Evolutionary conservation across 30 jellyfish, hydroid and myxozoan species (phyloP).

Genomic region (Aurelia sp.): DNA sequence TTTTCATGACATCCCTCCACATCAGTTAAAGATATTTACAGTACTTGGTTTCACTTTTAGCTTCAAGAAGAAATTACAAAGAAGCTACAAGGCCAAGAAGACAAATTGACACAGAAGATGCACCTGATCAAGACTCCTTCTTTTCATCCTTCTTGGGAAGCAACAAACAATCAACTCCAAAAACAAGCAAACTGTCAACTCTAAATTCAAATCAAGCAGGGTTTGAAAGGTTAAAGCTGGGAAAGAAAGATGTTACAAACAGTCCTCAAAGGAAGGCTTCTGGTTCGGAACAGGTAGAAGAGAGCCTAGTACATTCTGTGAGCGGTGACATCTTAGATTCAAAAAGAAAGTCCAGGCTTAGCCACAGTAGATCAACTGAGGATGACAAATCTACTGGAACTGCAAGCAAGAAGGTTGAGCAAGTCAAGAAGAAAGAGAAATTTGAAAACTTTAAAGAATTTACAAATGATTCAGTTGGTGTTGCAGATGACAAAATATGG

Average conservation of each 20-base stretch:
- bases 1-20: too few relatives aligned
- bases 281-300: neutral
- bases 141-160: constrained; percentile 43
- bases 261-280: neutral
- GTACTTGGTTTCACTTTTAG: neutral
- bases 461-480: too few relatives aligned
- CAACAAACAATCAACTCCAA: constrained; percentile 45
- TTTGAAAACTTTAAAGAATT: neutral
- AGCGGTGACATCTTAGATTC: neutral
- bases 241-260: too few relatives aligned
- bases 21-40: too few relatives aligned
- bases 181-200: neutral
- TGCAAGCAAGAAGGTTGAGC: neutral
- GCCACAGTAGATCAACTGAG: too few relatives aligned
- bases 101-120: neutral
- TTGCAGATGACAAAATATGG: too few relatives aligned
- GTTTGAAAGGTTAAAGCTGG: too few relatives aligned
- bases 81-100: neutral
- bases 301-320: neutral
- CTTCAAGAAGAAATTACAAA: neutral
- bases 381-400: too few relatives aligned
- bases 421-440: neutral
- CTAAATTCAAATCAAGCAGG: too few relatives aligned
- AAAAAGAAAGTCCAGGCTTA: too few relatives aligned
- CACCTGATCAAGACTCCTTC: constrained; percentile 28